Evolutionary conservation across 2,888 invertebrate genomes (phyloP).

Genomic region (Megalurothrips usitatus): DNA sequence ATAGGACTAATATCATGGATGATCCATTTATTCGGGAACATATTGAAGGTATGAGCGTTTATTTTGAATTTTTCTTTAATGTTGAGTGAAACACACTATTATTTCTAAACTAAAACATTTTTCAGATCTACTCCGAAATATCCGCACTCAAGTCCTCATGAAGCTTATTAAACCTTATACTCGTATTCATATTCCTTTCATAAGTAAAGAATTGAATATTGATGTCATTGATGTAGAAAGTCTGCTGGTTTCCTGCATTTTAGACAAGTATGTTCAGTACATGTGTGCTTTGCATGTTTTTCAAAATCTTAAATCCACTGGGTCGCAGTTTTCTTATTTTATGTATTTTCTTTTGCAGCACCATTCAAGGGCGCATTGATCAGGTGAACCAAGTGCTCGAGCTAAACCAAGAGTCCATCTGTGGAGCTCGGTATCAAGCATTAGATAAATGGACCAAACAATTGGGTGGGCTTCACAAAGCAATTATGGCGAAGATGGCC

Average conservation of each 20-base stretch:
- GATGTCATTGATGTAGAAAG: constrained; percentile 94
- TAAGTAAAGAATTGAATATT: constrained; percentile 90
- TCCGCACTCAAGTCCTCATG: constrained; percentile 84
- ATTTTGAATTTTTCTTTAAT: constrained; percentile 20
- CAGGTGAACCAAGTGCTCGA: constrained; percentile 91
- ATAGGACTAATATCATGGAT: constrained; percentile 95
- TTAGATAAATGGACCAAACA: constrained; percentile 96
- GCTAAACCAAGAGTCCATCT: constrained; percentile 71
- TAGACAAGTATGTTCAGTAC: constrained; percentile 77
- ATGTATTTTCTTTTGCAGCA: constrained; percentile 50
- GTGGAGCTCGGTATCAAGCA: constrained; percentile 83
- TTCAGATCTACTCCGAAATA: constrained; percentile 84
- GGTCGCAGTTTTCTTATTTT: neutral
- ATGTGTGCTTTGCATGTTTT: too few species aligned
- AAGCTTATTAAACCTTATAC: constrained; percentile 98
- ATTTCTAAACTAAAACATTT: constrained; percentile 33
- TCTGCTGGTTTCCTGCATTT: constrained; percentile 92
- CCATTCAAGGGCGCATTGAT: constrained; percentile 81
- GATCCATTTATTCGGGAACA: constrained; percentile 99
- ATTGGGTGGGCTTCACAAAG: constrained; percentile 78
- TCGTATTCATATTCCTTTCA: constrained; percentile 94
- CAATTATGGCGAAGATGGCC: constrained; percentile 91
- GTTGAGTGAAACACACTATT: too few species aligned
- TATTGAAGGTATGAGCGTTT: constrained; percentile 68
- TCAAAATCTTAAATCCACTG: neutral